A percentile compares a stretch with the other conserved stretches of the same genome.
Conservation (phyloP, 2,888 invertebrate genomes). For the Noctua pronuba region DNA sequence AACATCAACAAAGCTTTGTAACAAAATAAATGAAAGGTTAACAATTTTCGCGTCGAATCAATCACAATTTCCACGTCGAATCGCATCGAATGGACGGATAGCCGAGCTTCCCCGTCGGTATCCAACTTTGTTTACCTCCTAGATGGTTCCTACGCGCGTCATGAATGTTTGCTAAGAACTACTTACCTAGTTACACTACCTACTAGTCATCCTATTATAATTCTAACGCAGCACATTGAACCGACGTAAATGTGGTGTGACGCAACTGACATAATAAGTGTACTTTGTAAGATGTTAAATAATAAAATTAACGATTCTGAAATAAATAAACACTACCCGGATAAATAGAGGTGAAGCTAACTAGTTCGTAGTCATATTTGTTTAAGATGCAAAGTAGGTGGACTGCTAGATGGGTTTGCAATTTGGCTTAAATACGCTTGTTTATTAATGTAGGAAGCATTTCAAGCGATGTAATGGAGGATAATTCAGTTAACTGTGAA, state of each 20-base stretch:
- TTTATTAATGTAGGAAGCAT: slow-evolving; percentile 27
- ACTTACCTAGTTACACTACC: slow-evolving; percentile 64
- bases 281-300: slow-evolving; percentile 42
- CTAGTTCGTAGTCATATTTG: slow-evolving; percentile 36
- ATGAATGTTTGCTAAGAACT: slow-evolving; percentile 63
- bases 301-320: slow-evolving; percentile 40
- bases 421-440: slow-evolving; percentile 18
- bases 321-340: slow-evolving; percentile 36
- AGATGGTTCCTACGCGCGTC: slow-evolving; percentile 46
- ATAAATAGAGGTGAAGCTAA: slow-evolving; percentile 30
- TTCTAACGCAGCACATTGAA: slow-evolving; percentile 71
- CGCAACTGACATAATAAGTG: slow-evolving; percentile 47
- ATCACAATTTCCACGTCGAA: slow-evolving; percentile 49
- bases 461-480: neutral
- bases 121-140: slow-evolving; percentile 63
- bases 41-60: slow-evolving; percentile 52
- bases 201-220: slow-evolving; percentile 71
- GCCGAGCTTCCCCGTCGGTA: slow-evolving; percentile 43
- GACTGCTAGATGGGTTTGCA: neutral
- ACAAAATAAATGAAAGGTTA: slow-evolving; percentile 27
- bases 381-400: slow-evolving; percentile 30
- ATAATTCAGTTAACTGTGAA: slow-evolving; percentile 59
- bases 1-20: slow-evolving; percentile 23
- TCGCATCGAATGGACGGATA: slow-evolving; percentile 42
- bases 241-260: slow-evolving; percentile 63